Conservation (phyloP, 2,797 vertebrate species). For the Lepus townsendii region DNA sequence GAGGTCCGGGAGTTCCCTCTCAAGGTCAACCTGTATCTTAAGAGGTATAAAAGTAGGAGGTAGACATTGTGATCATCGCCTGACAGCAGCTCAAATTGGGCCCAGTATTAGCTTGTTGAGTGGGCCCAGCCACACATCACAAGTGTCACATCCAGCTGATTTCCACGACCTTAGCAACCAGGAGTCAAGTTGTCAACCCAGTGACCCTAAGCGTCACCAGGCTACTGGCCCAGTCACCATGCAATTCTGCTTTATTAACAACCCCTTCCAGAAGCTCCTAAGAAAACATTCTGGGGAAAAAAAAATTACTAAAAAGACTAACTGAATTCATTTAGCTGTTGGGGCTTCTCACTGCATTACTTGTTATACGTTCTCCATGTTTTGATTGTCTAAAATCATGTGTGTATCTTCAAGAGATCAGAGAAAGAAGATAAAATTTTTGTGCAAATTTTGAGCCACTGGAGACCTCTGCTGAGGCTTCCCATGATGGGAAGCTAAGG, state of each 20-base stretch:
- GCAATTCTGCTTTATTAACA: slow-evolving; percentile 16
- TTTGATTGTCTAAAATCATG: neutral
- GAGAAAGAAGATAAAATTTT: too few species aligned
- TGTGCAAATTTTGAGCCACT: neutral
- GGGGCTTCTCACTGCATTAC: neutral
- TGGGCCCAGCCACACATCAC: neutral
- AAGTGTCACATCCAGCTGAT: neutral
- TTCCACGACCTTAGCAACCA: neutral
- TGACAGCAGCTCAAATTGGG: neutral
- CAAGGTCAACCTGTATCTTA: neutral
- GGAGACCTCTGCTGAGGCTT: neutral
- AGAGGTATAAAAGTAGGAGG: neutral
- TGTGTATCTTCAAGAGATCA: neutral
- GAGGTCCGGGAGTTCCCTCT: neutral
- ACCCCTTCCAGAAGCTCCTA: neutral
- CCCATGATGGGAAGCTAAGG: neutral
- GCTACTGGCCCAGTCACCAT: neutral
- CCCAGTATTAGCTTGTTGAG: neutral
- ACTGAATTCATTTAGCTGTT: neutral
- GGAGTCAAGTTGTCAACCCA: neutral
- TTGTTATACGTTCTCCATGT: slow-evolving; percentile 35
- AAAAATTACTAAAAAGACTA: too few species aligned
- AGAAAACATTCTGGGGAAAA: slow-evolving; percentile 31
- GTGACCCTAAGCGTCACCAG: neutral
- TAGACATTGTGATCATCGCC: neutral